Percentiles rank a stretch among this genome's conserved stretches.
Conservation (phyloP, 2,797 vertebrate species). For the Poliocrania exsul region DNA sequence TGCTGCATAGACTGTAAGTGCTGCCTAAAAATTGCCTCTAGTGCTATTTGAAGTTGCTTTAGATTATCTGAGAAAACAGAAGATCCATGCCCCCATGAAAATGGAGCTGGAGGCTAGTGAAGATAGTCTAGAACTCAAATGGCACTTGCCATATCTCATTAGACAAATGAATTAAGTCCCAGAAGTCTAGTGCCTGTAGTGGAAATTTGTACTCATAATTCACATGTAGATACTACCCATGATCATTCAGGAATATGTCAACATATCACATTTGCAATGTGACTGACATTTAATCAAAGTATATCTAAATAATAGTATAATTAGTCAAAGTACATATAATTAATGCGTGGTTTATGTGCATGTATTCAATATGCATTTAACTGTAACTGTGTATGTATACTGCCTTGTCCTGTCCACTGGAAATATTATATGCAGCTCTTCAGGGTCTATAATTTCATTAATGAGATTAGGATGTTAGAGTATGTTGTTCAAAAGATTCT, state of each 20-base stretch:
- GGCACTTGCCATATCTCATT: not conserved
- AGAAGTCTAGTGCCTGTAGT: not conserved
- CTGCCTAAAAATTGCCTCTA: not conserved
- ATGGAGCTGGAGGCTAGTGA: not conserved
- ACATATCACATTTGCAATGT: not conserved
- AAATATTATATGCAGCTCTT: not conserved
- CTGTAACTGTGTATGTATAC: not conserved
- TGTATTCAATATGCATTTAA: not conserved
- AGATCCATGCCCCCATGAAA: not conserved
- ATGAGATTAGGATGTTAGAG: not conserved
- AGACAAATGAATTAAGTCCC: not conserved
- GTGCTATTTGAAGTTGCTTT: not conserved
- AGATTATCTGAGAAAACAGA: not conserved
- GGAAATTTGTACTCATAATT: not conserved
- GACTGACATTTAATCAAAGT: not conserved
- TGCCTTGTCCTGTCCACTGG: not conserved
- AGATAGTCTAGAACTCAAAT: not conserved
- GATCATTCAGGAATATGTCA: not conserved
- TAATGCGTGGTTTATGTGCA: accelerated
- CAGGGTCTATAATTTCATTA: not conserved
- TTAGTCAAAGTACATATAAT: not conserved
- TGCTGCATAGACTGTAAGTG: not conserved
- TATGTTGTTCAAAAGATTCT: not conserved
- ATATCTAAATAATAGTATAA: not conserved
- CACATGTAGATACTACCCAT: not conserved